Base-by-base conservation (phyloP, 64 coral and sea anemone genomes). In the Exaiptasia diaphana region DNA sequence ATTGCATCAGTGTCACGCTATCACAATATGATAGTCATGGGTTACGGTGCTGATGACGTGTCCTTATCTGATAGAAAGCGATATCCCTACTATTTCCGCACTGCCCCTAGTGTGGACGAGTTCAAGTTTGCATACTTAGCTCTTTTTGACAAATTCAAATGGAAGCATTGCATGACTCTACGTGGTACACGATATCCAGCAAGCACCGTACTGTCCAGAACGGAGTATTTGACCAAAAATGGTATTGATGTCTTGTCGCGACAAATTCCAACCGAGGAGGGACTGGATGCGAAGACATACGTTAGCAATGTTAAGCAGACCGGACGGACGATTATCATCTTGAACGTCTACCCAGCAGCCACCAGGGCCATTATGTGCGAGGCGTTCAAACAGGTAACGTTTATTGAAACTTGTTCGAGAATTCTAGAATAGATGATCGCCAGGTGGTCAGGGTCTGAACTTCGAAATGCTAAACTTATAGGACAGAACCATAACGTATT, bases 31-130 rank as follows among this genome's bases (percentile, higher is more conserved):
- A 80, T 91, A 6, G 59, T 91, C 4, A 74, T 91, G 89, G 89
- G 89, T 33, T 91, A 91, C 34, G 82, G 74, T 64, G 89, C 89
- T 4, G 82, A 80, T 79, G 89, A 91, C 35, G 67, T 91, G 25
- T 85, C 89, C 0, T 61, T 91, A 15, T 91, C 89, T 8, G 89
- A 91, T 53, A 77, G 89, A 20, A 50, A 55, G 49, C 72, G 67
- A 31, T 91, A 84, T 62, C 89, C 89, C 43, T 71, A 79, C 40
- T 91, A 85, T 55, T 91, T 91, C 41, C 82, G 82, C 71, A 91
- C 89, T 62, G 76, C 78, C 86, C 89, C 89, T 36, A 86, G 81
- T 27, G 32, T 91, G 17, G 83, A 84, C 36, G 89, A 91, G 69
- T 91, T 91, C 68, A 91, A 91, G 43, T 30, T 24, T 23, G 82